Evolutionary conservation across 2,113 vertebrate genomes (phyloP), one percentile per base, ranked within the genome.

Genomic region (Myiopsitta monachus): DNA sequence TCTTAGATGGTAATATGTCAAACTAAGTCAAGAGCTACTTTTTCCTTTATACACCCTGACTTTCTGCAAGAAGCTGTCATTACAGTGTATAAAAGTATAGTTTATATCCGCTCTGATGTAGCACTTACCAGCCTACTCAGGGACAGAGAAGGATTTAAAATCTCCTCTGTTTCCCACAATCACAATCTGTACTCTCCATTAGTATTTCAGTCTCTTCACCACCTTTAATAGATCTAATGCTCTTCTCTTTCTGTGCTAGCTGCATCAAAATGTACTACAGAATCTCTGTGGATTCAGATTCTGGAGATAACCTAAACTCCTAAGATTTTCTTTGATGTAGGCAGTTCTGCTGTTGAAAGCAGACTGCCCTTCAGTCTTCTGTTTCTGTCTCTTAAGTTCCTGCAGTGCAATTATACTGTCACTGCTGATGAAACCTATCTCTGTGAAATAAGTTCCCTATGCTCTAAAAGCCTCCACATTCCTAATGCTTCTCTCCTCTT

Each of bases 151-250:
- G 59, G 76, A 80, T 83, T 83, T 90, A 59, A 93, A 83, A 66
- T 85, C 70, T 78, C 61, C n/a, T 83, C 28, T 76, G 33, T 94
- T 93, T 83, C 85, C 39, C 46, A 33, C 81, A 86, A 18, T 87
- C 80, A 55, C 24, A 27, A 41, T 70, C 59, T 77, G 24, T 83
- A 70, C 70, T 88, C 79, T 92, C 83, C 38, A 33, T 90, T 88
- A 74, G 73, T 77, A 92, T 93, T 93, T 94, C 76, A 88, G 46
- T 72, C 39, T 85, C 78, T 91, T 91, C 62, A 83, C 52, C 51
- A 83, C 38, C 86, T 92, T 80, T 83, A 86, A 81, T 67, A 83
- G 79, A 61, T 69, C 64, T 88, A 67, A 86, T 5, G 4, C 28
- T 75, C 19, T 80, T 92, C 79, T 80, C 30, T 88, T 81, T 90